Evolutionary conservation across 2,888 invertebrate species (phyloP), one percentile per base, ranked within the genome.

Genomic region (Macaria notata): DNA sequence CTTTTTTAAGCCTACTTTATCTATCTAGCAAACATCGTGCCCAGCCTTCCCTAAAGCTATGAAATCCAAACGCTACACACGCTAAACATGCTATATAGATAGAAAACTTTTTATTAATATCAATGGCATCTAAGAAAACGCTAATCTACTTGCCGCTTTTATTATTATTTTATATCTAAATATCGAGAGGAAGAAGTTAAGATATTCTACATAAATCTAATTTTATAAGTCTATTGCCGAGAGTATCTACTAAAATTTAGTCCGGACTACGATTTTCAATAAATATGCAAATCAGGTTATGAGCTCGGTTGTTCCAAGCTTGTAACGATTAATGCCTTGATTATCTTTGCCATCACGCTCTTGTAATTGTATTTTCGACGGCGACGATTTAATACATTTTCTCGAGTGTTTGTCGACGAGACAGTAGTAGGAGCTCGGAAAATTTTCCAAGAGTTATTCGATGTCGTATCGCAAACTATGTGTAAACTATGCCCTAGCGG

Each of bases 281-380:
- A 83, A 80, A 79, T 79, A 83, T 83, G 80, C 69, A 80, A 77
- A 83, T 81, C 70, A 74, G 73, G 74, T 81, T 78, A 78, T 71
- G 73, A 80, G 75, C 72, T 76, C 64, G 72, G 76, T 76, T 75
- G 73, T 75, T 76, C 72, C 65, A 78, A 67, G 72, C 73, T 73
- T 75, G 73, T 71, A 68, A 71, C 69, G 68, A 69, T 71, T 72
- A 75, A 74, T 71, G 74, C 64, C 69, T 75, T 73, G 70, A 76
- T 77, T 72, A 78, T 73, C 71, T 72, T 63, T 61, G 70, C 69
- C 68, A 70, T 76, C 69, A 66, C 64, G 67, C 67, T 70, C 64
- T 69, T 71, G 65, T 74, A 71, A 76, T 76, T 75, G 69, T 70
- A 68, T 75, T 73, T 68, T 63, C 50, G 57, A 65, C 63, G 62